Percentiles rank a stretch among this genome's conserved stretches.
Conservation (phyloP, 2,797 vertebrate genomes). For the Coendou prehensilis region DNA sequence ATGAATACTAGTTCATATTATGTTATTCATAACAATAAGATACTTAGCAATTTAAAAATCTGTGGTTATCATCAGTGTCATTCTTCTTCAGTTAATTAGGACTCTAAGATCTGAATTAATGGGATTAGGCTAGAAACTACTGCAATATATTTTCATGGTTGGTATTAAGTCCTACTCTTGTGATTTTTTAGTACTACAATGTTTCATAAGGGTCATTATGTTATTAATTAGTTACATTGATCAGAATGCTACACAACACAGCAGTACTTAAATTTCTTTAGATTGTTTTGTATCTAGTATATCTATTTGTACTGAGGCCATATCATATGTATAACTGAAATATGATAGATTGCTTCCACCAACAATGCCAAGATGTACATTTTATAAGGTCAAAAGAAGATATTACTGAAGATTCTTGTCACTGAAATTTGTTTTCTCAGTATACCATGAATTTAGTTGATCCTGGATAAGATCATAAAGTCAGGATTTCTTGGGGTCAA, state of each 20-base stretch:
- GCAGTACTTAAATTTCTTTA: slow-evolving; percentile 38
- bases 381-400: background rate
- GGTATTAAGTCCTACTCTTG: slow-evolving; percentile 9
- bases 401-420: background rate
- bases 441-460: slow-evolving; percentile 45
- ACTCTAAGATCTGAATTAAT: slow-evolving; percentile 61
- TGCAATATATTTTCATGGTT: slow-evolving; percentile 7
- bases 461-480: slow-evolving; percentile 1
- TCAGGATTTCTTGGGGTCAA: background rate
- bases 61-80: background rate
- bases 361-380: background rate
- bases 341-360: background rate
- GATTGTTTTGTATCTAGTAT: background rate
- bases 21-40: slow-evolving; percentile 60
- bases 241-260: slow-evolving; percentile 58
- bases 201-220: slow-evolving; percentile 46
- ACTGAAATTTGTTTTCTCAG: slow-evolving; percentile 45
- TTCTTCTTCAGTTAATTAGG: slow-evolving; percentile 5
- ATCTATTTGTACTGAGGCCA: background rate
- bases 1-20: slow-evolving; percentile 26
- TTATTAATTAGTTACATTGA: slow-evolving; percentile 65
- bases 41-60: slow-evolving; percentile 1
- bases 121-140: slow-evolving; percentile 51
- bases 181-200: slow-evolving; percentile 28
- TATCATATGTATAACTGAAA: background rate